These are phyloP conservation scores for Coptodon rendalli DNA, from an alignment of 2,113 vertebrate genomes.

Conservation along the genomic window DNA sequence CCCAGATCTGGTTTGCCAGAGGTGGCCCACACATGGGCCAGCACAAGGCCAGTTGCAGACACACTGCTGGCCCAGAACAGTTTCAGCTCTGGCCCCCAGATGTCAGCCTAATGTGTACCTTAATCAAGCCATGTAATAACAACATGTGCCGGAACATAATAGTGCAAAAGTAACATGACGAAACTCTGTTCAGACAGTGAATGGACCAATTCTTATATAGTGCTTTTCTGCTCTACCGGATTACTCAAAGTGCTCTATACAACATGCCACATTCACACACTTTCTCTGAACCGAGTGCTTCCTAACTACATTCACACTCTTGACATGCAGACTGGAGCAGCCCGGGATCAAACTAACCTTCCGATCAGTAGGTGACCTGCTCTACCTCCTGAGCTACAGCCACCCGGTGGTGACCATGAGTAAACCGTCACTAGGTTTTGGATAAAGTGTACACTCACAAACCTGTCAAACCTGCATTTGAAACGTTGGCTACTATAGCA, in stretches of 20 bases:
- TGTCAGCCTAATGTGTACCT: background rate
- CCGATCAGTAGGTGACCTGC: fast-evolving
- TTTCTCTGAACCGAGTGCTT: fast-evolving
- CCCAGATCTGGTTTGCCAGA: background rate
- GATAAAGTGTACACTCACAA: background rate
- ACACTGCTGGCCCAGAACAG: background rate
- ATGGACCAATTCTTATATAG: background rate
- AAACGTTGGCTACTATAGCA: too few relatives aligned
- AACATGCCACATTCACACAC: background rate
- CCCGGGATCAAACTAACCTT: fast-evolving
- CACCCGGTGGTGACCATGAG: fast-evolving
- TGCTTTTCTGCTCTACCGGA: fast-evolving
- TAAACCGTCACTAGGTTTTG: fast-evolving
- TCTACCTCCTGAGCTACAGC: background rate
- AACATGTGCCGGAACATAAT: background rate
- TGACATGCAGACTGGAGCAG: fast-evolving
- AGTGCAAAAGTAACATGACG: background rate
- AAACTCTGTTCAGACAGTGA: background rate
- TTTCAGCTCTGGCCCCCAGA: background rate
- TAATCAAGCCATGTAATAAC: background rate
- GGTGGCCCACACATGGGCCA: background rate
- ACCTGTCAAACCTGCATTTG: background rate
- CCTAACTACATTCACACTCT: background rate
- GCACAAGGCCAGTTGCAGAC: background rate
- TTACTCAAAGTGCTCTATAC: fast-evolving